A percentile compares a stretch with the other conserved stretches of the same genome.
These are phyloP conservation scores for Phalanger gymnotis DNA, from an alignment of 2,797 vertebrate genomes.

Conservation along the genomic window DNA sequence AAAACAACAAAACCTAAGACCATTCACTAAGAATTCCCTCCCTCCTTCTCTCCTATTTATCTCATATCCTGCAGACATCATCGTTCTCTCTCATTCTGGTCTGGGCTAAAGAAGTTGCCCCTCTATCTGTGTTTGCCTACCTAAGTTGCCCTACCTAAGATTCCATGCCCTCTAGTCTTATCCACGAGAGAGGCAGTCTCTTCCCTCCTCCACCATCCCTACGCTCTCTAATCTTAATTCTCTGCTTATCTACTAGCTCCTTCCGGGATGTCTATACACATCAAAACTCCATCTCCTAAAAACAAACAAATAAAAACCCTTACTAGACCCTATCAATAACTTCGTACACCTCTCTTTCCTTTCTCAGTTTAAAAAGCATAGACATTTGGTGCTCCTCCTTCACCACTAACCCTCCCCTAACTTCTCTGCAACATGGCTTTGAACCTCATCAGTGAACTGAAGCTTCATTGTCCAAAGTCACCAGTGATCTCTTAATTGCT, in stretches of 20 bases:
- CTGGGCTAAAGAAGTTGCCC: neutral
- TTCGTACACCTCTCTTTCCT: neutral
- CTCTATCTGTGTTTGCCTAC: too few relatives aligned
- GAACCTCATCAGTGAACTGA: neutral
- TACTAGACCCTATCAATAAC: neutral
- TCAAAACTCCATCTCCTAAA: neutral
- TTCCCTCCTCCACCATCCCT: neutral
- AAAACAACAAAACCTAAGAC: neutral
- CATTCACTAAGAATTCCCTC: neutral
- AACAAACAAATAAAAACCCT: neutral
- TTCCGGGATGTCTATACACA: neutral
- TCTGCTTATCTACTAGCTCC: neutral
- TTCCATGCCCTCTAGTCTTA: neutral
- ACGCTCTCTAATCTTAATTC: neutral
- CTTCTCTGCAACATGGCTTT: neutral
- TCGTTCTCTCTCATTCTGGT: neutral
- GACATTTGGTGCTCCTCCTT: neutral
- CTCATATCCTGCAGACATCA: neutral
- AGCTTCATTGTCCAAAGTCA: neutral
- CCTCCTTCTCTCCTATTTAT: neutral
- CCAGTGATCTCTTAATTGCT: neutral
- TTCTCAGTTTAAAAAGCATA: neutral
- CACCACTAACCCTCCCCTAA: neutral
- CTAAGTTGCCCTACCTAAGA: too few relatives aligned
- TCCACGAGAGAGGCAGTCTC: neutral